Conservation (phyloP, 2,888 invertebrate species). For the Bellardia bayeri region DNA sequence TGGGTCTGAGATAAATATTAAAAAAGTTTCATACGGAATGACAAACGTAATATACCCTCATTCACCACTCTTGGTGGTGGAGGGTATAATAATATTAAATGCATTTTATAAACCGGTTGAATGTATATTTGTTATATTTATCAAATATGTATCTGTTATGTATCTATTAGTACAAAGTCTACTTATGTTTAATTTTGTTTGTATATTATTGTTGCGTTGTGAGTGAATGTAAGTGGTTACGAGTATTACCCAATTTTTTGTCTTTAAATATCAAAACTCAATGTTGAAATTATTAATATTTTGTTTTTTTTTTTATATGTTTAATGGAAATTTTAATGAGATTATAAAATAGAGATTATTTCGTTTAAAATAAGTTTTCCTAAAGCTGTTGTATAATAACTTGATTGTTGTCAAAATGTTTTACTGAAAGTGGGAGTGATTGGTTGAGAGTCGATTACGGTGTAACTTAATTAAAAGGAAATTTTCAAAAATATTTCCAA, state of each 20-base stretch:
- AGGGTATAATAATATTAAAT: constrained; percentile 26
- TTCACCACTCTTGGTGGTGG: no score
- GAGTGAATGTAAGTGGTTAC: neutral
- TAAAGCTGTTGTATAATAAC: constrained; percentile 18
- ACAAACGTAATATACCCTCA: no score
- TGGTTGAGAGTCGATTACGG: neutral
- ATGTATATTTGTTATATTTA: neutral
- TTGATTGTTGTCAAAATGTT: neutral
- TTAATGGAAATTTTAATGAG: constrained; percentile 38
- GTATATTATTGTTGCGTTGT: constrained; percentile 19
- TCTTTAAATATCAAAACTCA: constrained; percentile 29
- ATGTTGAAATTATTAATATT: constrained; percentile 50
- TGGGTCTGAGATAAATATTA: no score
- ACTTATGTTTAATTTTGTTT: neutral
- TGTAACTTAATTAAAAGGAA: no score
- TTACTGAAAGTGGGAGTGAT: constrained; percentile 14
- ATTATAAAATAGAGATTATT: constrained; percentile 31
- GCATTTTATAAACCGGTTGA: constrained; percentile 47
- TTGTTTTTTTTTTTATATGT: constrained; percentile 2
- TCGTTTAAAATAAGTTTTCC: constrained; percentile 19
- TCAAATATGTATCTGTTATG: neutral
- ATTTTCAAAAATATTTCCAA: no score
- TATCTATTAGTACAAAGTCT: constrained; percentile 10
- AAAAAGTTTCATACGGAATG: no score
- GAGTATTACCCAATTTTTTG: constrained; percentile 45